phyloP scores from a whole-genome alignment of 2,113 vertebrate species.

The Hiodon tergisus region DNA sequence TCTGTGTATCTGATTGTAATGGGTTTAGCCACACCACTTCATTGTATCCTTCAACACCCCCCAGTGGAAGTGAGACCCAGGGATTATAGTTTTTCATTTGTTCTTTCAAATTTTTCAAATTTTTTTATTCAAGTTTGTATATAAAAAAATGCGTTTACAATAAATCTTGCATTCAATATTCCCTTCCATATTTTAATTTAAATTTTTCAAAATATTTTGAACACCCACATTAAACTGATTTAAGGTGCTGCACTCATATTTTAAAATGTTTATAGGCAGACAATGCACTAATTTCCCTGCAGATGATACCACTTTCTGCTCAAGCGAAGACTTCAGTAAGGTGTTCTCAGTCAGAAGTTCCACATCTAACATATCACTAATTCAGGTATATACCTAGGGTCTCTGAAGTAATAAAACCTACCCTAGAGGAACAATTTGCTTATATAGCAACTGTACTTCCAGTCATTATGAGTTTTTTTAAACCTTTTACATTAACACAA shows the following conservation, averaged over 20 bases:
- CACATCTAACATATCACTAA: not conserved
- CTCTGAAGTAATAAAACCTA: no score
- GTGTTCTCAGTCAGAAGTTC: not conserved
- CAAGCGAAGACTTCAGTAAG: not conserved
- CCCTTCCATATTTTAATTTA: no score
- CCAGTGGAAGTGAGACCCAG: not conserved
- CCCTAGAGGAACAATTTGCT: no score
- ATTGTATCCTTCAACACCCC: not conserved
- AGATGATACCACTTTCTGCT: not conserved
- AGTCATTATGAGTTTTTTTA: no score
- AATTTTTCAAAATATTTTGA: not conserved
- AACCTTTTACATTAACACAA: conserved; percentile 1
- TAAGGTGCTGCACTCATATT: no score
- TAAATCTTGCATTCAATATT: not conserved
- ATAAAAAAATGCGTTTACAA: not conserved
- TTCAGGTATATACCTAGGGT: not conserved
- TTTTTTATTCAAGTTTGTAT: not conserved
- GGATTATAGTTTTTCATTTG: not conserved
- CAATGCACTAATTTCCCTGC: not conserved
- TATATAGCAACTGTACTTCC: no score
- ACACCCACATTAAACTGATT: not conserved
- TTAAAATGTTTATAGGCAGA: not conserved
- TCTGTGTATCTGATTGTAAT: not conserved
- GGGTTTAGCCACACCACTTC: not conserved
- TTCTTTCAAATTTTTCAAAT: not conserved